These are phyloP conservation scores for Papilio glaucus DNA, from an alignment of 1,140 invertebrate genomes.

Conservation along the genomic window DNA sequence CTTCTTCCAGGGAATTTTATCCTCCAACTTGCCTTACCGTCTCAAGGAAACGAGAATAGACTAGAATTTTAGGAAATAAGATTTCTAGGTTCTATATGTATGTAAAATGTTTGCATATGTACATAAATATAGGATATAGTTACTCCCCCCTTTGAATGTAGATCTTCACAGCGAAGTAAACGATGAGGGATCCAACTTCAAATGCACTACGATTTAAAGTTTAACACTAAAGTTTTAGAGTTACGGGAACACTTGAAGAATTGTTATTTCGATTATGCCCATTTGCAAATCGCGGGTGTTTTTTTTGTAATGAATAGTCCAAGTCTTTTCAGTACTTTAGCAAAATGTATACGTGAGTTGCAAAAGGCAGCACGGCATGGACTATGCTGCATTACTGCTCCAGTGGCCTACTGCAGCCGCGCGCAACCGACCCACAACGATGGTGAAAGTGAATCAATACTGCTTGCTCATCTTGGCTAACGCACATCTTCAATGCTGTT, in stretches of 20 bases:
- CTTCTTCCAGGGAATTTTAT: conserved; percentile 63
- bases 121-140: conserved; percentile 29
- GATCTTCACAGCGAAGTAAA: conserved; percentile 40
- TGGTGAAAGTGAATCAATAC: conserved; percentile 81
- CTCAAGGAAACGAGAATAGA: conserved; percentile 52
- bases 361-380: conserved; percentile 62
- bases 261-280: background rate
- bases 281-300: background rate
- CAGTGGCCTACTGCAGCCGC: conserved; percentile 79
- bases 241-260: background rate
- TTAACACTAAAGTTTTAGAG: background rate
- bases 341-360: conserved; percentile 54
- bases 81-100: background rate
- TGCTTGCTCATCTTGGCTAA: conserved; percentile 67
- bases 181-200: conserved; percentile 38
- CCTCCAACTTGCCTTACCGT: conserved; percentile 60
- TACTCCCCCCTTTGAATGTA: conserved; percentile 22
- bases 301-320: background rate
- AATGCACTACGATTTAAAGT: background rate
- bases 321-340: conserved; percentile 13
- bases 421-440: conserved; percentile 77
- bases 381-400: conserved; percentile 71
- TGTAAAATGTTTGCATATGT: background rate
- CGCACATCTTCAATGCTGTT: conserved; percentile 46
- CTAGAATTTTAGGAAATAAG: conserved; percentile 39